Evolutionary conservation across 2,888 invertebrate genomes (phyloP).

Genomic region (Oegoconia quadripuncta): DNA sequence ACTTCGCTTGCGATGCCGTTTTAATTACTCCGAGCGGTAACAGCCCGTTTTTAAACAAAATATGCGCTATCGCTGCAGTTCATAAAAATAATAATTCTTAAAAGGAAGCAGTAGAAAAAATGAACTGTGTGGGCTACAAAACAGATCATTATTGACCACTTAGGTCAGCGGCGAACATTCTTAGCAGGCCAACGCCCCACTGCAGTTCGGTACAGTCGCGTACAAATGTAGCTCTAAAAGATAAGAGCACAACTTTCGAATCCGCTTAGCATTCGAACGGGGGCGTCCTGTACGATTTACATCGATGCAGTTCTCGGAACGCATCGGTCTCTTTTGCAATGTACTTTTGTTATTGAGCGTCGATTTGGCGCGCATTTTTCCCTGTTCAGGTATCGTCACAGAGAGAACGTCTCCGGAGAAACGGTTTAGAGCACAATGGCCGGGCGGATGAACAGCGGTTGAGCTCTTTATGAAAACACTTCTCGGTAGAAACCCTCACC

Average conservation of each 20-base stretch:
- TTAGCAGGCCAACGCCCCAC: conserved; percentile 72
- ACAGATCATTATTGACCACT: conserved; percentile 76
- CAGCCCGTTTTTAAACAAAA: background rate
- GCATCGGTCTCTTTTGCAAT: conserved; percentile 70
- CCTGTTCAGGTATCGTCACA: conserved; percentile 35
- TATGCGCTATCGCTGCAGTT: background rate
- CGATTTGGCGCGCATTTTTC: conserved; percentile 54
- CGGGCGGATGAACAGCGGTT: background rate
- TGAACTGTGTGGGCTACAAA: conserved; percentile 58
- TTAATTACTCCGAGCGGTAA: conserved; percentile 54
- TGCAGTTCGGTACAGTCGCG: conserved; percentile 34
- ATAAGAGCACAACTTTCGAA: conserved; percentile 36
- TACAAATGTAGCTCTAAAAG: conserved; percentile 39
- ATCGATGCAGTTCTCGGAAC: conserved; percentile 73
- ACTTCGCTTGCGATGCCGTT: conserved; percentile 60
- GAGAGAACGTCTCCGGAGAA: too few species aligned
- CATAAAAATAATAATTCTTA: conserved; percentile 18
- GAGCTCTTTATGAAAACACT: background rate
- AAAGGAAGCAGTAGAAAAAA: conserved; percentile 51
- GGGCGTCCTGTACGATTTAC: conserved; percentile 53
- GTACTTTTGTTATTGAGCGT: conserved; percentile 53
- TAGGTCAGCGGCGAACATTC: conserved; percentile 75
- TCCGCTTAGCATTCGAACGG: conserved; percentile 31
- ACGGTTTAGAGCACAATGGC: conserved; percentile 1
- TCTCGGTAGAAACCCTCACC: too few species aligned